These are phyloP conservation scores for Phylloscopus trochilus DNA, from an alignment of 2,113 vertebrate species.

Conservation along the genomic window DNA sequence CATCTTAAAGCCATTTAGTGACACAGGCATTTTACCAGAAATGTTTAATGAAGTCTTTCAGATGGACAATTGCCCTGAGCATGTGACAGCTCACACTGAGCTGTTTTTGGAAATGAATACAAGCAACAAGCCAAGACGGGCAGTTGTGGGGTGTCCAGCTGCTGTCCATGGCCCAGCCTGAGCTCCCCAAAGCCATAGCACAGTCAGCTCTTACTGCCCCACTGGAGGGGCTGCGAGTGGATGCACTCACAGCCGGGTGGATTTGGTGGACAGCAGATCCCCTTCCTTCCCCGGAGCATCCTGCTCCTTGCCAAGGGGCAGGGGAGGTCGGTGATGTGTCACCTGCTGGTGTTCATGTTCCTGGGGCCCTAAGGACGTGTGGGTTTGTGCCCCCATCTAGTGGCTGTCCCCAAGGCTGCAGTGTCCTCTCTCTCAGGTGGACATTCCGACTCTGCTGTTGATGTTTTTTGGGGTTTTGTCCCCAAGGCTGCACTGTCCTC, in stretches of 20 bases:
- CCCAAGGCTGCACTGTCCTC: background rate
- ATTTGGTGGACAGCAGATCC: background rate
- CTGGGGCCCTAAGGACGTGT: background rate
- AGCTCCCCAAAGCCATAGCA: background rate
- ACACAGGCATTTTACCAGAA: background rate
- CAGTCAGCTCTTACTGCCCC: background rate
- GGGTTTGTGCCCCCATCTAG: conserved; percentile 46
- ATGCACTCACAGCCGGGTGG: background rate
- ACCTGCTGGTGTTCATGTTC: background rate
- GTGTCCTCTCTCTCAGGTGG: background rate
- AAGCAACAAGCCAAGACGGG: background rate
- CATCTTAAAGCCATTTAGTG: background rate
- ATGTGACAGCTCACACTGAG: background rate
- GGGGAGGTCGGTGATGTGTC: background rate
- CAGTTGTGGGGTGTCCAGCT: background rate
- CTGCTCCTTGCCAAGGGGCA: background rate
- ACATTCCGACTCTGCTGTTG: background rate
- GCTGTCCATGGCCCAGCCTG: background rate
- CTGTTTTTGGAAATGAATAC: background rate
- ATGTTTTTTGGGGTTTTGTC: background rate
- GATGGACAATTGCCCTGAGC: background rate
- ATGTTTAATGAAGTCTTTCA: background rate
- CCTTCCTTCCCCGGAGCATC: background rate
- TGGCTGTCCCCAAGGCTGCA: conserved; percentile 32
- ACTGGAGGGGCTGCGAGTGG: background rate